A percentile compares a stretch with the other conserved stretches of the same genome.
These are phyloP conservation scores for Bothrops jararaca DNA, from an alignment of 2,113 vertebrate species.

Conservation along the genomic window DNA sequence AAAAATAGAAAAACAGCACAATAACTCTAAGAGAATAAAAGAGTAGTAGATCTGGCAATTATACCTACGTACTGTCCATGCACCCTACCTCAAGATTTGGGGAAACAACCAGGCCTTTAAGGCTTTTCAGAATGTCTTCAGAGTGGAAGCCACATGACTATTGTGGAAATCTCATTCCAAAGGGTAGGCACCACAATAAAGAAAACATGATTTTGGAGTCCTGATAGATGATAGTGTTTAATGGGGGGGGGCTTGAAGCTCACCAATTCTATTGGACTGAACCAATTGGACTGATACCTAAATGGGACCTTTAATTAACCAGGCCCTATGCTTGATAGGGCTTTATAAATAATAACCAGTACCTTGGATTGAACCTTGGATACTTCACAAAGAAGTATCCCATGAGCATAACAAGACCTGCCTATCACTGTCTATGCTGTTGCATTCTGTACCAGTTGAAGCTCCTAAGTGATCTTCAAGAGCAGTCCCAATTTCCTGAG, in stretches of 20 bases:
- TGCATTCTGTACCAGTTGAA: background rate
- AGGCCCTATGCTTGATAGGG: background rate
- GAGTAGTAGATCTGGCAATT: background rate
- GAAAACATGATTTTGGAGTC: background rate
- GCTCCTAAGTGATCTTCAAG: background rate
- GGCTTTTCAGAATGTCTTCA: background rate
- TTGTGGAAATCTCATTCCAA: background rate
- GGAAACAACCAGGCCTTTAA: background rate
- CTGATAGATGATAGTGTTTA: background rate
- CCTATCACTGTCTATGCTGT: background rate
- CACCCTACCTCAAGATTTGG: background rate
- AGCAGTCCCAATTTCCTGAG: background rate
- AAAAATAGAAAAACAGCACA: background rate
- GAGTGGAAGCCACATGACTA: background rate
- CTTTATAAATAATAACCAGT: background rate
- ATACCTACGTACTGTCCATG: background rate
- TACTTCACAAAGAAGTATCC: background rate
- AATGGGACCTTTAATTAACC: background rate
- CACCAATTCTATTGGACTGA: background rate
- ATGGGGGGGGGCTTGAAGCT: background rate
- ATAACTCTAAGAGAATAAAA: background rate
- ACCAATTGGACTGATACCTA: background rate
- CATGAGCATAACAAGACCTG: background rate
- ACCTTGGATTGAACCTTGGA: background rate
- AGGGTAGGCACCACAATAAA: background rate